These are phyloP conservation scores for Petrolisthes cinctipes DNA, from an alignment of 2,888 invertebrate species.

Conservation along the genomic window DNA sequence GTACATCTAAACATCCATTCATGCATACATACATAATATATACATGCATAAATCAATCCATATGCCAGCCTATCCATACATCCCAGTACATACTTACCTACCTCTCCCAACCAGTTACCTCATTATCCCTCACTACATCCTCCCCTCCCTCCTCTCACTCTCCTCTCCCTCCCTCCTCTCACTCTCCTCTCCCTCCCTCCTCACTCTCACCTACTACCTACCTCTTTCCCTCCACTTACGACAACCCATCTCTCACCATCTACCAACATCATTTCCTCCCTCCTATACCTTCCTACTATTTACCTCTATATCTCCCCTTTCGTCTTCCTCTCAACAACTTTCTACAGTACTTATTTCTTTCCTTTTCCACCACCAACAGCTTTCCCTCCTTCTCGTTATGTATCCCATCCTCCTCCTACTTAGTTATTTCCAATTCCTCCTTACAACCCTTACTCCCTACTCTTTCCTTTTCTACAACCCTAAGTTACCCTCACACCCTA, in stretches of 20 bases:
- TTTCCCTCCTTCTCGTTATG: background rate
- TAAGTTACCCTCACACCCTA: background rate
- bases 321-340: background rate
- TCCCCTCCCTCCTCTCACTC: no score
- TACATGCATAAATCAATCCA: no score
- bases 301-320: background rate
- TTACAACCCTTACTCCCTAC: background rate
- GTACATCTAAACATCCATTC: no score
- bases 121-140: no score
- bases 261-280: no score
- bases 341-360: background rate
- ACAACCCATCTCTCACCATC: no score
- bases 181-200: no score
- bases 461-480: background rate
- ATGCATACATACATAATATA: no score
- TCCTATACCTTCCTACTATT: slow-evolving; percentile 3
- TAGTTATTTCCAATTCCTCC: no score
- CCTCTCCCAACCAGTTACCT: no score
- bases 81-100: no score
- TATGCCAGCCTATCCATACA: no score
- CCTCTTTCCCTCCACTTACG: background rate
- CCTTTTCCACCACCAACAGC: background rate
- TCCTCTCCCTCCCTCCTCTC: background rate
- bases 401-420: background rate
- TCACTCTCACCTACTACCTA: background rate